Evolutionary conservation across 2,888 invertebrate species (phyloP).

Genomic region (Diaperis boleti): DNA sequence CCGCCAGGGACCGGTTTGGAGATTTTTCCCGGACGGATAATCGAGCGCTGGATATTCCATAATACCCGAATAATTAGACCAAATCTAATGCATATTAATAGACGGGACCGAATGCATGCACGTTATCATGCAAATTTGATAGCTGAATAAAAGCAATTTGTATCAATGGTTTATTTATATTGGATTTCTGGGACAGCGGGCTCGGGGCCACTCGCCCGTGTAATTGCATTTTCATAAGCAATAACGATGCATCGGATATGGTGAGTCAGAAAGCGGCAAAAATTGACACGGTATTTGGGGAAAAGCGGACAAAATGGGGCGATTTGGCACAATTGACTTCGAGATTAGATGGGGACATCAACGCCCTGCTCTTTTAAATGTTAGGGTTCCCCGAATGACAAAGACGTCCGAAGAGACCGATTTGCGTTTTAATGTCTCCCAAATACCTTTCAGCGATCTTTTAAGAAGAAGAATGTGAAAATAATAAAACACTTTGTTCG

Average conservation of each 20-base stretch:
- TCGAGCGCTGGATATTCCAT: constrained; percentile 13
- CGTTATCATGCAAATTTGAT: constrained; percentile 45
- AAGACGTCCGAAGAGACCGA: not conserved
- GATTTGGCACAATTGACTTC: not conserved
- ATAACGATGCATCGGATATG: constrained; percentile 33
- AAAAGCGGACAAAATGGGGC: not conserved
- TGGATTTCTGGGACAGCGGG: constrained; percentile 36
- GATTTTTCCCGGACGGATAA: too few species aligned
- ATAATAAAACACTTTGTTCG: too few species aligned
- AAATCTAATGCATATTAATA: constrained; percentile 51
- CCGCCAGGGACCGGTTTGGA: not conserved
- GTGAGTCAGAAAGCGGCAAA: constrained; percentile 25
- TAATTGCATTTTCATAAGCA: constrained; percentile 62
- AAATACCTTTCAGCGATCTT: too few species aligned
- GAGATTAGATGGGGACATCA: not conserved
- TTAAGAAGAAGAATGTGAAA: too few species aligned
- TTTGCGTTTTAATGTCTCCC: too few species aligned
- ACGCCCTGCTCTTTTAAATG: not conserved
- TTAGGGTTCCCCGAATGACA: not conserved
- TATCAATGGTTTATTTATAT: constrained; percentile 51
- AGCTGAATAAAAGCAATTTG: constrained; percentile 53
- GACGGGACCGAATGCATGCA: constrained; percentile 30
- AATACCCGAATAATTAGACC: constrained; percentile 28
- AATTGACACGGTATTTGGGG: constrained; percentile 14
- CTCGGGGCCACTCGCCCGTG: constrained; percentile 50